Evolutionary conservation across 2,797 vertebrate species (phyloP), one percentile per base, ranked within the genome.

Genomic region (Oceanodroma leucorhoa): DNA sequence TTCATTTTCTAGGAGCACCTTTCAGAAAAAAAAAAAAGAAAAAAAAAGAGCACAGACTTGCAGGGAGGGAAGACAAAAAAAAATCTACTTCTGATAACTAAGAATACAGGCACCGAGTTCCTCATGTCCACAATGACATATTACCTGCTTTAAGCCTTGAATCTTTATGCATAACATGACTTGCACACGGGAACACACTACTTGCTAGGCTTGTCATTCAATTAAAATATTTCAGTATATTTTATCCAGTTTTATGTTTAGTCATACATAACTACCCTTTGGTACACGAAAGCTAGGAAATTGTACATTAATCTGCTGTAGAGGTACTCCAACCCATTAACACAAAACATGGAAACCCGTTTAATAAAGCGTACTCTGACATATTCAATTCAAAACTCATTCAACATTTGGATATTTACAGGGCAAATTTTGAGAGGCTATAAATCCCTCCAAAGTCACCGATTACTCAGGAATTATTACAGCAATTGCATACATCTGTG

Each of bases 81-180:
- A 64, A 20, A 23, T 8, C n/a, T 32, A 7, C 7, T 50, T 41
- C 24, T 54, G 43, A 6, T 38, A 64, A 51, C 18, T 57, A 38
- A 83, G 60, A 70, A n/a, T 5, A 46, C 4, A 77, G 41, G 46
- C 51, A 58, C 12, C 6, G 15, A 70, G n/a, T 43, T 76, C 46
- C 32, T 51, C 30, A 27, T 2, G 11, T 23, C n/a, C 57, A 45
- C 58, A 71, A 0, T 7, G 22, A 34, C 2, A 0, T 5, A 34
- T 3, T 38, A 45, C 7, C 66, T 64, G 54, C n/a, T 83, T 50
- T 30, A 51, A 53, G 61, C 24, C 34, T 43, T 21, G 7, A 40
- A 20, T 16, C 45, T 43, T 48, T 29, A 61, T 2, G 15, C 13
- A 8, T 0, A 64, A 18, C 10, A 23, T 2, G 30, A 53, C 45